Evolutionary conservation across 2,113 vertebrate genomes (phyloP), one percentile per base, ranked within the genome.

Genomic region (Rana temporaria): DNA sequence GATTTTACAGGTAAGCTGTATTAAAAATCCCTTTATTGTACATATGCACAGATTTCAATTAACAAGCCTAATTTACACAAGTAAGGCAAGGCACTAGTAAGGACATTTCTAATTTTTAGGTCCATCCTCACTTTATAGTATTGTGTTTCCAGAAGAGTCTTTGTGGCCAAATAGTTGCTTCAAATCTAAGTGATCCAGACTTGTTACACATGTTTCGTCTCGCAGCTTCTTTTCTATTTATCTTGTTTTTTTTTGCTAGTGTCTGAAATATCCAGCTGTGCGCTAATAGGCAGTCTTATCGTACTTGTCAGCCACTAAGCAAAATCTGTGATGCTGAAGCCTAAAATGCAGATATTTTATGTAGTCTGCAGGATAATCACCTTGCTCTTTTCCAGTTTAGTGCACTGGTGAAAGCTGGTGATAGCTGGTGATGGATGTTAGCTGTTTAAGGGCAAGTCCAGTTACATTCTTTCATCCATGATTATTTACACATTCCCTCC

Each of bases 121-220:
- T 30, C 26, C 26, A 32, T 65, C 14, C 24, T 18, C 26, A 6
- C 24, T 65, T 65, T 65, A 15, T 32, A 32, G 63, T 34, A 32
- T 30, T 7, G 15, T 1, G 6, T 4, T 16, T 65, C 15, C 16
- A 65, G 26, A 26, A 17, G 63, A 1, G 53, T 6, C 48, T 3
- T 55, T 55, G 6, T 4, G 20, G 11, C n/a, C 6, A 70, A 53
- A 22, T 70, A 12, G 7, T 38, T 55, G 34, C 53, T 60, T 24
- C 3, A 71, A 19, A 53, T 71, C 48, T 30, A 0, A 3, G 56
- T 73, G 76, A 80, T 86, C 69, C 82, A 79, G 81, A 79, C 87
- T 85, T 79, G 82, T 84, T 65, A 26, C 72, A 22, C 48, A 0
- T 65, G 60, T 66, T 78, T 59, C 73, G 67, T 52, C 19, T 16